Evolutionary conservation across 2,888 invertebrate genomes (phyloP).

Genomic region (Standfussiana lucernea): DNA sequence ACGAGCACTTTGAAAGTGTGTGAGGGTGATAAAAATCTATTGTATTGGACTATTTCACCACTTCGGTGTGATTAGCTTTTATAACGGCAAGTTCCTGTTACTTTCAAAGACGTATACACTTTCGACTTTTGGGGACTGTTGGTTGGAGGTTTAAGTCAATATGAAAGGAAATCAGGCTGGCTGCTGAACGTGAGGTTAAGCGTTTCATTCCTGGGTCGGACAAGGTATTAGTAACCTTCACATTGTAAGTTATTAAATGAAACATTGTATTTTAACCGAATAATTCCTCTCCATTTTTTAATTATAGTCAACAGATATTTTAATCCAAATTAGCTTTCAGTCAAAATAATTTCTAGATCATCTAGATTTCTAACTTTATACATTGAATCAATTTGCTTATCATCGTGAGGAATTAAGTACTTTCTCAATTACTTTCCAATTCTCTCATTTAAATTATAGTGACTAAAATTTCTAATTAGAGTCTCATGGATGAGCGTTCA

Average conservation of each 20-base stretch:
- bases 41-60: conserved; percentile 45
- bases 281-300: not conserved
- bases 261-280: not conserved
- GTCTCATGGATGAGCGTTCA: conserved; percentile 1
- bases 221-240: not conserved
- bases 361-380: not conserved
- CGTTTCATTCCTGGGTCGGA: not conserved
- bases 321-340: not conserved
- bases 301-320: not conserved
- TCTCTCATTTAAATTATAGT: conserved; percentile 18
- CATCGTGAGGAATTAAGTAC: conserved; percentile 24
- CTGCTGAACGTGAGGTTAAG: not conserved
- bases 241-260: not conserved
- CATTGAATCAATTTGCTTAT: conserved; percentile 26
- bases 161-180: not conserved
- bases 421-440: conserved; percentile 30
- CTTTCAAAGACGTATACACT: conserved; percentile 33
- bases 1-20: conserved; percentile 49
- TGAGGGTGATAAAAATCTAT: conserved; percentile 59
- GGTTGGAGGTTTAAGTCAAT: not conserved
- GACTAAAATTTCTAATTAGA: conserved; percentile 24
- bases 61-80: conserved; percentile 55
- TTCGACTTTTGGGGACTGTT: not conserved
- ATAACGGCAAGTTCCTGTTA: conserved; percentile 39
- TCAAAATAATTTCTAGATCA: conserved; percentile 2